phyloP scores from a whole-genome alignment of 2,888 invertebrate genomes.

The Eilema sororculum region DNA sequence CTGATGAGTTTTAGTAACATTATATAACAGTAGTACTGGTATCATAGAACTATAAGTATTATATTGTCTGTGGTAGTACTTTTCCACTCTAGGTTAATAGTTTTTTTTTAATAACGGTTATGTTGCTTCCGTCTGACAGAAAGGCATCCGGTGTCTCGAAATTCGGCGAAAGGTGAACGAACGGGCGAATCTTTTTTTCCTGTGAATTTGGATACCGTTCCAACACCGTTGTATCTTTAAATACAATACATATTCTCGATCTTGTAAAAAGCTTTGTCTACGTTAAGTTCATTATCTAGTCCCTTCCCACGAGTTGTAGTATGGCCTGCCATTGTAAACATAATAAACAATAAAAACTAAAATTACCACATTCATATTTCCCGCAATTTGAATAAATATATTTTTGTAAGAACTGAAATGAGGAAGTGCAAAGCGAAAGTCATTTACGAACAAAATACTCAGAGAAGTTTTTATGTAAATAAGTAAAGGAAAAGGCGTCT shows the following conservation, averaged over 20 bases:
- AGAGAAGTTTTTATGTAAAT: slow-evolving; percentile 82
- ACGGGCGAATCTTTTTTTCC: neutral
- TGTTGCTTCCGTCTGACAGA: neutral
- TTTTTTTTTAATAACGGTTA: neutral
- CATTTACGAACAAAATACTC: slow-evolving; percentile 78
- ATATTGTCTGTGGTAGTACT: too few species aligned
- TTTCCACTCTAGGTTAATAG: neutral
- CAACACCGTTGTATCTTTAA: neutral
- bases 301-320: neutral
- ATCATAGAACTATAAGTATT: too few species aligned
- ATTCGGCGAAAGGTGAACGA: neutral
- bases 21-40: neutral
- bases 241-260: neutral
- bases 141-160: neutral
- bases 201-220: neutral
- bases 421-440: slow-evolving; percentile 75
- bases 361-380: slow-evolving; percentile 31
- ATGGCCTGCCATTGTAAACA: neutral
- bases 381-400: slow-evolving; percentile 47
- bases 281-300: neutral
- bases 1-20: too few species aligned
- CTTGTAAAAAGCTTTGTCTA: neutral
- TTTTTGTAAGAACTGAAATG: slow-evolving; percentile 53
- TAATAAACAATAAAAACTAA: slow-evolving; percentile 12
- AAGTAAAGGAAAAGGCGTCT: slow-evolving; percentile 78